A percentile compares a stretch with the other conserved stretches of the same genome.
Evolutionary conservation across 2,888 invertebrate species (phyloP).

Genomic region (Oasisia sp.): DNA sequence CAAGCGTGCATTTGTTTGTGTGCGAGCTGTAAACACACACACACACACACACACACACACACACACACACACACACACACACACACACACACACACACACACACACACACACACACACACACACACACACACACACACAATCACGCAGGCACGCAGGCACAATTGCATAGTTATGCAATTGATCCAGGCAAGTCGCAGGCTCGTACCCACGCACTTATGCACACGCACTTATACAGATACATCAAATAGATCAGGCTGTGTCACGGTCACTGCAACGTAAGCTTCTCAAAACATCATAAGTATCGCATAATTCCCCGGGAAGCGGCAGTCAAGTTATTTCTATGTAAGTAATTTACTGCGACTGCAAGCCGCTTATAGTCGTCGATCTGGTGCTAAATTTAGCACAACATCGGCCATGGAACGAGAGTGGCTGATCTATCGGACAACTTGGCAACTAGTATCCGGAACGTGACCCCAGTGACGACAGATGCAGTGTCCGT

Average conservation of each 20-base stretch:
- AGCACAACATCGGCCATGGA: not conserved
- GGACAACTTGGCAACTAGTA: constrained; percentile 11
- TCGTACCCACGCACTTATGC: too few species aligned
- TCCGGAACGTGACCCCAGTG: not conserved
- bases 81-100: not conserved
- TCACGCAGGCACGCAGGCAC: not conserved
- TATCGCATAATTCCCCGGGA: not conserved
- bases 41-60: too few species aligned
- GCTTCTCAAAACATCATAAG: not conserved
- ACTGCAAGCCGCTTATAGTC: not conserved
- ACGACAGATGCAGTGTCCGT: not conserved
- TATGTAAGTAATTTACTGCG: not conserved
- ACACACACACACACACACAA: not conserved
- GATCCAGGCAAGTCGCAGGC: too few species aligned
- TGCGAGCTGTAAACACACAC: too few species aligned
- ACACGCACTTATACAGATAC: too few species aligned
- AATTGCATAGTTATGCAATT: not conserved
- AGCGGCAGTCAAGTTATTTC: not conserved
- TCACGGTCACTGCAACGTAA: not conserved
- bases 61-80: not conserved
- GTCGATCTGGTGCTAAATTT: not conserved
- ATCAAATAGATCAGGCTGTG: not conserved
- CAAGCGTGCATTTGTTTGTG: too few species aligned
- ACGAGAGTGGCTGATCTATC: constrained; percentile 1
- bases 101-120: not conserved